Evolutionary conservation across 2,888 invertebrate species (phyloP).

Genomic region (Epinotia brunnichana): DNA sequence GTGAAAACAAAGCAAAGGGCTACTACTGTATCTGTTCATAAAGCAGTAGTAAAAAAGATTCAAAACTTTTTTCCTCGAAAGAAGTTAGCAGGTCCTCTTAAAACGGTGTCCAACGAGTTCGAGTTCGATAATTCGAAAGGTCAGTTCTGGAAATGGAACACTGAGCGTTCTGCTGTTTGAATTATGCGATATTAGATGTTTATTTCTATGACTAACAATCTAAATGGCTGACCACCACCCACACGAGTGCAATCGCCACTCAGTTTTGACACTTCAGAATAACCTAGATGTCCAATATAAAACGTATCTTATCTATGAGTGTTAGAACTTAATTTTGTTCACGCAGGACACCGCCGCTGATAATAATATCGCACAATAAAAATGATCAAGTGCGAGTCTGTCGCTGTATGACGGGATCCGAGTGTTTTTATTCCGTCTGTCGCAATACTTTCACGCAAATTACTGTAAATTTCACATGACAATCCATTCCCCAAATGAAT

Average conservation of each 20-base stretch:
- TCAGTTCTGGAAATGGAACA: slow-evolving; percentile 47
- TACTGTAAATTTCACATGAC: neutral
- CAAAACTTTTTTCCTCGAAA: slow-evolving; percentile 9
- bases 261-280: slow-evolving; percentile 62
- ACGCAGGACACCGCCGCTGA: slow-evolving; percentile 17
- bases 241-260: slow-evolving; percentile 69
- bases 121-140: slow-evolving; percentile 34
- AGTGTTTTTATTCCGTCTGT: slow-evolving; percentile 18
- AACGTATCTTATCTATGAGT: slow-evolving; percentile 44
- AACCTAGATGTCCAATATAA: slow-evolving; percentile 44
- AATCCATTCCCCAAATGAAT: neutral
- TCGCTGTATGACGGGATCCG: slow-evolving; percentile 25
- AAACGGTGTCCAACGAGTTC: slow-evolving; percentile 9
- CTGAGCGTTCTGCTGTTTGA: slow-evolving; percentile 66
- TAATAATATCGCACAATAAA: slow-evolving; percentile 41
- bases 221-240: slow-evolving; percentile 69
- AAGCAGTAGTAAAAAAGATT: neutral
- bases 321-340: slow-evolving; percentile 44
- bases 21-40: neutral
- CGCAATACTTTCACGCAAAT: slow-evolving; percentile 18
- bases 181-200: slow-evolving; percentile 72
- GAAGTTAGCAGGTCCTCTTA: slow-evolving; percentile 2
- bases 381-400: slow-evolving; percentile 32
- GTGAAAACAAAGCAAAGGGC: neutral
- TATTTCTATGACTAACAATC: slow-evolving; percentile 75